These are phyloP conservation scores for Drosophila ezoana DNA, from an alignment of 2,888 invertebrate species.

Conservation along the genomic window DNA sequence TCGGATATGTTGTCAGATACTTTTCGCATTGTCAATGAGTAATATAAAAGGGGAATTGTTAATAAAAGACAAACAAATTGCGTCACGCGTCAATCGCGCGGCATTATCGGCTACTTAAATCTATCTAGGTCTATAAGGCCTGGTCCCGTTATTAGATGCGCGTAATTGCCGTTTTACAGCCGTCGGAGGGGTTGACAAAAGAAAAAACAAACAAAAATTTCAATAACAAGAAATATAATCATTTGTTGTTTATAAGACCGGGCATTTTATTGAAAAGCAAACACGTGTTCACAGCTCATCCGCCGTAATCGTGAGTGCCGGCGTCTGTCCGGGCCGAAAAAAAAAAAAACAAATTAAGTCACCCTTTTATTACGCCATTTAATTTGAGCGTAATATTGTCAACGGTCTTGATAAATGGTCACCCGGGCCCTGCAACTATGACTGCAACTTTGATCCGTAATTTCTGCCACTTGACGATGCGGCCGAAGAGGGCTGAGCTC, in stretches of 20 bases:
- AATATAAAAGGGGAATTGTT: conserved; percentile 45
- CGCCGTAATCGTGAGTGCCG: conserved; percentile 49
- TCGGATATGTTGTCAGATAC: no score
- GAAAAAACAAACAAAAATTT: conserved; percentile 48
- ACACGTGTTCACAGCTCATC: conserved; percentile 84
- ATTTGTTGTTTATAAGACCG: conserved; percentile 23
- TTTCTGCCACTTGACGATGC: conserved; percentile 79
- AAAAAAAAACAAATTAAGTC: conserved; percentile 83
- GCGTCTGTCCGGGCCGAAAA: conserved; percentile 31
- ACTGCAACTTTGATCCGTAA: conserved; percentile 80
- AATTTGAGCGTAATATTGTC: conserved; percentile 82
- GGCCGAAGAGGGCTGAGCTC: conserved; percentile 32
- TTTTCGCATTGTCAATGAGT: background rate
- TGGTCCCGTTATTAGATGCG: conserved; percentile 57
- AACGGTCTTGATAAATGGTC: conserved; percentile 74
- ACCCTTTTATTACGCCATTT: conserved; percentile 84
- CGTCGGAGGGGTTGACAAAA: conserved; percentile 50
- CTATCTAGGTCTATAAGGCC: conserved; percentile 32
- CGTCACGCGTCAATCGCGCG: conserved; percentile 68
- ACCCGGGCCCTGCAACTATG: conserved; percentile 52
- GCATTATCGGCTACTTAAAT: conserved; percentile 77
- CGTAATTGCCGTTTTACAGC: conserved; percentile 66
- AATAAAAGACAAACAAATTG: conserved; percentile 72
- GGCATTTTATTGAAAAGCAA: conserved; percentile 83
- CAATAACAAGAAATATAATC: conserved; percentile 51